Conservation (phyloP, 2,113 vertebrate species). For the Lagenorhynchus albirostris region DNA sequence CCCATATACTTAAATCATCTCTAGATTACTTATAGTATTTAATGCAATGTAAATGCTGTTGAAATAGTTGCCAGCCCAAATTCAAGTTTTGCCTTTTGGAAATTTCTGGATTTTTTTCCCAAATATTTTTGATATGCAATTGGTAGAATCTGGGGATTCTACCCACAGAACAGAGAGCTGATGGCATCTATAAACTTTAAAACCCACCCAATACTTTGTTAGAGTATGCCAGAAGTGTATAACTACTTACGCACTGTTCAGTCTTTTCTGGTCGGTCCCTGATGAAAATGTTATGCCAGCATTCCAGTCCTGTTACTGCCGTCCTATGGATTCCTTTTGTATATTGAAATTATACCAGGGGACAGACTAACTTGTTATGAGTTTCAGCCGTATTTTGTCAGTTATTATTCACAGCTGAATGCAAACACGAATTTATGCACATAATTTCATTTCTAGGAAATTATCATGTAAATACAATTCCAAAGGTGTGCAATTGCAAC, state of each 20-base stretch:
- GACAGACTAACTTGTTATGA: not conserved
- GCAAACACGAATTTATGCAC: not conserved
- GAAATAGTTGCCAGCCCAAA: not conserved
- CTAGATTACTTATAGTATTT: not conserved
- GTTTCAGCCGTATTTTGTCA: not conserved
- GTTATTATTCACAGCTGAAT: not conserved
- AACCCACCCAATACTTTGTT: not conserved
- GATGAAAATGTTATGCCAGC: not conserved
- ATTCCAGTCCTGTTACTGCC: not conserved
- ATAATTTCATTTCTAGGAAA: not conserved
- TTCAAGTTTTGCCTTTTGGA: not conserved
- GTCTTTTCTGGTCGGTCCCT: not conserved
- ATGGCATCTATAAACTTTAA: not conserved
- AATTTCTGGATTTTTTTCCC: not conserved
- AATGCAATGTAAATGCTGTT: not conserved
- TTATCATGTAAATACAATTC: not conserved
- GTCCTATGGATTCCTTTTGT: not conserved
- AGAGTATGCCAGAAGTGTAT: not conserved
- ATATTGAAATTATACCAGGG: not conserved
- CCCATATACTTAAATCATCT: not conserved
- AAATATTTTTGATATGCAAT: not conserved
- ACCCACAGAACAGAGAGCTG: not conserved
- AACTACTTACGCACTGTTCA: not conserved
- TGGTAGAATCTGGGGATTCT: not conserved
- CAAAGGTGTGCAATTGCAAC: not conserved